Percentiles rank a stretch among this genome's conserved stretches.
Evolutionary conservation across 2,797 vertebrate species (phyloP).

Genomic region (Falco biarmicus): DNA sequence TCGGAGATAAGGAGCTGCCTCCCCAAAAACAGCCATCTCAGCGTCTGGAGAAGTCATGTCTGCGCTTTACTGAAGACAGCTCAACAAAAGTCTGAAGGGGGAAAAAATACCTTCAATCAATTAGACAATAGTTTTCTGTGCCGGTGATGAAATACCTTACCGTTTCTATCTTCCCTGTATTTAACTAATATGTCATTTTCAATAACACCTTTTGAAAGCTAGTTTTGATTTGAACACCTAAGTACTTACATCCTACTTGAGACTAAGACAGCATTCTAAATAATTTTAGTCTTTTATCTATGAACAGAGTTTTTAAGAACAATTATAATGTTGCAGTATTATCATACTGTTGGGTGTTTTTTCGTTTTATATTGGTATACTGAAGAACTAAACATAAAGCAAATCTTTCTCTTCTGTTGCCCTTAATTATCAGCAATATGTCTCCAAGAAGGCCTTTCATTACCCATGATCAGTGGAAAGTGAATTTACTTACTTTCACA

Average conservation of each 20-base stretch:
- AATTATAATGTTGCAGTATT: neutral
- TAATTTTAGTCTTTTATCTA: neutral
- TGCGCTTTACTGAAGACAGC: conserved; percentile 38
- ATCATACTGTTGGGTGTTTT: neutral
- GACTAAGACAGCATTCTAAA: neutral
- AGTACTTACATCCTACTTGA: neutral
- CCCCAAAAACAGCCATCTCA: too few species aligned
- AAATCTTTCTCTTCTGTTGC: neutral
- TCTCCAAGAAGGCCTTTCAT: neutral
- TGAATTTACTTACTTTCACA: neutral
- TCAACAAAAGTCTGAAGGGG: neutral
- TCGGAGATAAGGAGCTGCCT: too few species aligned
- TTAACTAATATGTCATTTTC: neutral
- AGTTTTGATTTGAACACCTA: neutral
- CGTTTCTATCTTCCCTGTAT: neutral
- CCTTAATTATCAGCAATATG: neutral
- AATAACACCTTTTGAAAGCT: neutral
- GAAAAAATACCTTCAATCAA: neutral
- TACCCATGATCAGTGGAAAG: neutral
- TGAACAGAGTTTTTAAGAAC: neutral
- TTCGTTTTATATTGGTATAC: neutral
- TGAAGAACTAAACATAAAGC: neutral
- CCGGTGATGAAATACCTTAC: neutral
- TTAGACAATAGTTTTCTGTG: neutral
- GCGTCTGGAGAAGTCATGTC: conserved; percentile 78